Percentiles rank a stretch among this genome's conserved stretches.
phyloP scores from a whole-genome alignment of 2,113 vertebrate species.

The Ochotona curzoniae region DNA sequence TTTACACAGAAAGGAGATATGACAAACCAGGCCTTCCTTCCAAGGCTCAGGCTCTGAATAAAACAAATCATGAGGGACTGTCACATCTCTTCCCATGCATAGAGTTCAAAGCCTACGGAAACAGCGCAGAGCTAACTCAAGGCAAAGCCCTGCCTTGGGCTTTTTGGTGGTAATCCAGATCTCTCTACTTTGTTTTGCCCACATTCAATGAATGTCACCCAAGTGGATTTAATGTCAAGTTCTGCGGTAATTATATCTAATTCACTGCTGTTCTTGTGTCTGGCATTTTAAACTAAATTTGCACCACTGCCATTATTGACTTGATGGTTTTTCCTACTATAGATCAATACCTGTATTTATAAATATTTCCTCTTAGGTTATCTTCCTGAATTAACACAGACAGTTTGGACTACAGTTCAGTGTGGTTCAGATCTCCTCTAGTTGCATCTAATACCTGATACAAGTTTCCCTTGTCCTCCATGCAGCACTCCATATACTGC shows the following conservation, averaged over 20 bases:
- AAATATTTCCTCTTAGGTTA: conserved; percentile 14
- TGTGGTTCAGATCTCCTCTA: neutral
- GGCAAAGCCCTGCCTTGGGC: no score
- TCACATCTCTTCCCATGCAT: neutral
- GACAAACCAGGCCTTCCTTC: neutral
- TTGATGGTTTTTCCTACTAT: conserved; percentile 27
- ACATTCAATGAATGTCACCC: neutral
- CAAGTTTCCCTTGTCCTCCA: neutral
- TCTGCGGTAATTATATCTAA: conserved; percentile 40
- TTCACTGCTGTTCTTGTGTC: neutral
- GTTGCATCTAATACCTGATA: neutral
- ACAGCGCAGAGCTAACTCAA: neutral
- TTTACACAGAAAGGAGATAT: neutral
- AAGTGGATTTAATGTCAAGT: conserved; percentile 46
- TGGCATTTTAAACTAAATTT: conserved; percentile 63
- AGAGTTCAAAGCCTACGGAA: neutral
- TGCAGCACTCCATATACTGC: neutral
- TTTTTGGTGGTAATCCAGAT: neutral
- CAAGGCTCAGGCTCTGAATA: neutral
- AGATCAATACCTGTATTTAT: conserved; percentile 12
- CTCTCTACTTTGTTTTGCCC: neutral
- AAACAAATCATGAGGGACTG: neutral
- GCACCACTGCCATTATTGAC: conserved; percentile 39
- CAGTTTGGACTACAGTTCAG: neutral
- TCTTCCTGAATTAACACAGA: conserved; percentile 38